Base-by-base conservation (phyloP, 2,888 invertebrate species). In the Acanthacorydalis orientalis region DNA sequence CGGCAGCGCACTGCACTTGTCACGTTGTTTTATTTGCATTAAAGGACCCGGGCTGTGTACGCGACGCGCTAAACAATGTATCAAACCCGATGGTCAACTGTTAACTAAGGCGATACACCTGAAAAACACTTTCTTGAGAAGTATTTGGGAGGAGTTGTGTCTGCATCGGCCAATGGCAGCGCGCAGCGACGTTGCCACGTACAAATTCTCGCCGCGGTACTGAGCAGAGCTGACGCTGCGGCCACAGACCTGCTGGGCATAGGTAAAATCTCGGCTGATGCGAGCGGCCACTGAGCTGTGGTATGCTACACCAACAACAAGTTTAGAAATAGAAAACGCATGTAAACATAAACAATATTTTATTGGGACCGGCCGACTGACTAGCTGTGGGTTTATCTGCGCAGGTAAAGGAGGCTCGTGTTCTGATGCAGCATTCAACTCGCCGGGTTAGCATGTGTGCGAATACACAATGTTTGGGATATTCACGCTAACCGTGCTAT, bases 321-420 rank as follows among this genome's bases (percentile, higher is more conserved):
- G 49, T 49, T 49, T 44, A 57, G 57, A 57, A 57, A 55, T 57
- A 37, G 55, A 56, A 54, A 57, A 54, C 51, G 51, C 50, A 45
- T 55, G 60, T 59, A 60, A 64, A 64, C 64, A 64, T 65, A 65
- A 65, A 65, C 64, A 64, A 64, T 65, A 66, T 65, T 66, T 65
- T 14, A 37, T 37, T 37, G 14, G 37, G 14, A 14, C 37, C 37
- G 37, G 37, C 37, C 23, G 23, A 23, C 23, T 23, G 23, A 23
- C 23, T 23, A 23, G 23, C 23, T 23, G 23, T 23, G 23, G 23
- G 23, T 23, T 23, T 23, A 23, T 23, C 23, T 23, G 23, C 23
- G 23, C 23, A 23, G 23, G 23, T 23, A 23, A 6, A 23, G 23
- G 23, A 23, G 23, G 23, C 23, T 23, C 23, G 23, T 23, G 23